phyloP scores from a whole-genome alignment of 2,888 invertebrate genomes.

The Agrotis puta region DNA sequence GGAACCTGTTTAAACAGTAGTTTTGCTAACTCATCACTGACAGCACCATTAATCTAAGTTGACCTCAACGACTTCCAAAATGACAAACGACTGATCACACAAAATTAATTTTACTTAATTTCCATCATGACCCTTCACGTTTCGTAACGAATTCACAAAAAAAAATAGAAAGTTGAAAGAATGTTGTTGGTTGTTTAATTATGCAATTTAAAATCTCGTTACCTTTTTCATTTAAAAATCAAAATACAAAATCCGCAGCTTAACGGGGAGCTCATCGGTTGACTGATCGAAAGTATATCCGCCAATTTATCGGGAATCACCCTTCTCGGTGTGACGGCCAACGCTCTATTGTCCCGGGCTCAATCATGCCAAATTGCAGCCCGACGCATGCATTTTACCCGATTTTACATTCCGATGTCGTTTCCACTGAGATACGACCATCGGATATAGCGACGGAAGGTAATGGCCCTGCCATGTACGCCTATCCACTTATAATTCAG shows the following conservation, averaged over 20 bases:
- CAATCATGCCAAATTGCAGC: conserved; percentile 84
- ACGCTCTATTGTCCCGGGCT: conserved; percentile 74
- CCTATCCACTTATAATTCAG: conserved; percentile 57
- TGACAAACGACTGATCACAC: conserved; percentile 39
- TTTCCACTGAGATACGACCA: conserved; percentile 65
- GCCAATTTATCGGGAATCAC: conserved; percentile 71
- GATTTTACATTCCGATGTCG: conserved; percentile 79
- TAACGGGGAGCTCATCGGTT: conserved; percentile 66
- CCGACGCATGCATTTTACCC: conserved; percentile 80
- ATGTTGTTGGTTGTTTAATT: conserved; percentile 45
- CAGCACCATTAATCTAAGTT: conserved; percentile 40
- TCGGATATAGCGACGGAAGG: conserved; percentile 71
- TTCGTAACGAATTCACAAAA: conserved; percentile 33
- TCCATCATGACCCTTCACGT: conserved; percentile 33
- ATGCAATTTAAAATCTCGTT: conserved; percentile 45
- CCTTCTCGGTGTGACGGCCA: conserved; percentile 59
- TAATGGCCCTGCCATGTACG: conserved; percentile 55
- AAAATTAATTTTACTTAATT: conserved; percentile 38
- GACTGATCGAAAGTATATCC: conserved; percentile 70
- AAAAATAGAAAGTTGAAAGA: conserved; percentile 54
- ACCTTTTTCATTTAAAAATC: conserved; percentile 55
- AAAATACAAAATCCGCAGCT: conserved; percentile 62
- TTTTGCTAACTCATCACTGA: conserved; percentile 27
- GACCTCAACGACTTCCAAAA: conserved; percentile 40
- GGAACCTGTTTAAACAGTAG: conserved; percentile 32